These are phyloP conservation scores for Cyclopterus lumpus DNA, from an alignment of 2,797 vertebrate genomes.

Conservation along the genomic window DNA sequence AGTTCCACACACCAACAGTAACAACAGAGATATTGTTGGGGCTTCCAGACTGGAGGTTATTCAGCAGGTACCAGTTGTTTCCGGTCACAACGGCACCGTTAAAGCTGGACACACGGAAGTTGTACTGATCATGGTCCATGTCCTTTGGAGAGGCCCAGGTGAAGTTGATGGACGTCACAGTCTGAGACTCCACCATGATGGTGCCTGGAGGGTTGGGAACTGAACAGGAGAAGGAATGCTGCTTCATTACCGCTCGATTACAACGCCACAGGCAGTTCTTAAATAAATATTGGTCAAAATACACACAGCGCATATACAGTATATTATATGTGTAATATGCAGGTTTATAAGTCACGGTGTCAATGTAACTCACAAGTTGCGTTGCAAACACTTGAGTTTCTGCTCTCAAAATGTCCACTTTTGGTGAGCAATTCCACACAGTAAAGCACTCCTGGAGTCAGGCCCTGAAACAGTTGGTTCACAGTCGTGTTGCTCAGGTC, in stretches of 20 bases:
- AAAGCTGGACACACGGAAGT: slow-evolving; percentile 51
- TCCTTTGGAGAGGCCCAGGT: slow-evolving; percentile 68
- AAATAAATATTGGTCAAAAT: neutral
- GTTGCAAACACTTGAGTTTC: neutral
- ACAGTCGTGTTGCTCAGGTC: neutral
- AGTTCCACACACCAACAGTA: slow-evolving; percentile 60
- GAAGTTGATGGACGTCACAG: slow-evolving; percentile 63
- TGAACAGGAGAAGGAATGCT: slow-evolving; percentile 29
- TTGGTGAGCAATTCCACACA: slow-evolving; percentile 41
- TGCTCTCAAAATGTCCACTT: slow-evolving; percentile 36
- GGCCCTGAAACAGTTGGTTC: neutral
- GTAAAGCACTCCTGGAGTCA: slow-evolving; percentile 72
- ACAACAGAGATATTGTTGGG: slow-evolving; percentile 47
- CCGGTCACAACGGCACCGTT: fast-evolving
- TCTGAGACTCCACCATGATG: slow-evolving; percentile 53
- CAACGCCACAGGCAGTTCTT: neutral
- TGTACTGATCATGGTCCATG: slow-evolving; percentile 61
- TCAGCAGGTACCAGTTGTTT: slow-evolving; percentile 35
- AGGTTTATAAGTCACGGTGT: neutral
- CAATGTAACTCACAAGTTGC: slow-evolving; percentile 77
- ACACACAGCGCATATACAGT: neutral
- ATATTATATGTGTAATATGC: neutral
- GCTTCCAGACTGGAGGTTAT: slow-evolving; percentile 58
- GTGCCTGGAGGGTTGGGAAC: slow-evolving; percentile 78
- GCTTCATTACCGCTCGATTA: neutral